Conservation (phyloP, 2,888 invertebrate genomes). For the Pseudococcus viburni region DNA sequence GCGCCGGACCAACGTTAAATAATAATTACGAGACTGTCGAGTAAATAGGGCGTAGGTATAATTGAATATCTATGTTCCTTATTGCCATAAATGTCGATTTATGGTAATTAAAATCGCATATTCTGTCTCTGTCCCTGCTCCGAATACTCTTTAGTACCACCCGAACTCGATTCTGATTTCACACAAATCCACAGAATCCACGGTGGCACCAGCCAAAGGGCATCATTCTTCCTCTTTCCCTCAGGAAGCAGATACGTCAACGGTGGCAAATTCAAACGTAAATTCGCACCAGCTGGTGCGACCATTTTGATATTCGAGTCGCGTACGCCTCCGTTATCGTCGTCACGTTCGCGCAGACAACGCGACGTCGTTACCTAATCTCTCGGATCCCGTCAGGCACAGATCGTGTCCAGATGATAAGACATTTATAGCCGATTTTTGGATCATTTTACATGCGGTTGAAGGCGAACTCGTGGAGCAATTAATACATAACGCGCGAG, state of each 20-base stretch:
- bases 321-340: background rate
- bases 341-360: background rate
- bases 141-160: too few species aligned
- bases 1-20: slow-evolving; percentile 29
- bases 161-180: too few species aligned
- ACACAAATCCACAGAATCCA: too few species aligned
- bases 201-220: too few species aligned
- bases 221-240: too few species aligned
- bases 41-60: slow-evolving; percentile 62
- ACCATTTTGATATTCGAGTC: background rate
- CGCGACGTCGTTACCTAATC: slow-evolving; percentile 23
- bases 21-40: slow-evolving; percentile 31
- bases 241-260: background rate
- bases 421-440: slow-evolving; percentile 13
- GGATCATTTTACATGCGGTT: slow-evolving; percentile 11
- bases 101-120: slow-evolving; percentile 53
- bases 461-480: background rate
- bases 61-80: slow-evolving; percentile 62
- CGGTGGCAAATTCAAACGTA: background rate
- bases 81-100: slow-evolving; percentile 55
- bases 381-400: background rate
- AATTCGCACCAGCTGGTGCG: background rate
- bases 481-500: slow-evolving; percentile 21
- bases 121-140: background rate
- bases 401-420: slow-evolving; percentile 17